phyloP scores from a whole-genome alignment of 2,113 vertebrate genomes.

The Tonatia bakeri region DNA sequence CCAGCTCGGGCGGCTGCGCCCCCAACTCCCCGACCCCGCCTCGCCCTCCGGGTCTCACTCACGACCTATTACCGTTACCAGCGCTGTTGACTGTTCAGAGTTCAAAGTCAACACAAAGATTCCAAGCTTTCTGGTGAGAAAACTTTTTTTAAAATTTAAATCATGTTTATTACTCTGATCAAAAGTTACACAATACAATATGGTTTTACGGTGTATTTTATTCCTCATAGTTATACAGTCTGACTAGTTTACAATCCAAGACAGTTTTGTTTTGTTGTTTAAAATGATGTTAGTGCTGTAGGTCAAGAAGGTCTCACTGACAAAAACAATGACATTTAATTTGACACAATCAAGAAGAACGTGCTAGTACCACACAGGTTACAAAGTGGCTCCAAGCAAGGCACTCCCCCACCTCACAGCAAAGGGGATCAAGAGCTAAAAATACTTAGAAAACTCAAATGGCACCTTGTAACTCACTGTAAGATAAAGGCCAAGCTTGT shows the following conservation, averaged over 20 bases:
- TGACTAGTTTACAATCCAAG: neutral
- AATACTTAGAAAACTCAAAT: neutral
- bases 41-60: rapidly evolving
- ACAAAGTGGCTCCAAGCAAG: neutral
- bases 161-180: conserved; percentile 7
- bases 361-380: neutral
- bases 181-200: neutral
- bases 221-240: neutral
- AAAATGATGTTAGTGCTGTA: neutral
- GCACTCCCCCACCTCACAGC: neutral
- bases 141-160: no score
- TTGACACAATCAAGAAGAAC: neutral
- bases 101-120: neutral
- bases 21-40: neutral
- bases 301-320: neutral
- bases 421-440: neutral
- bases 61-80: neutral
- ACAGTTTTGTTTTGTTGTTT: neutral
- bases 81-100: neutral
- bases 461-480: neutral
- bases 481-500: neutral
- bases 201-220: neutral
- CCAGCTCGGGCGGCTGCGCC: rapidly evolving
- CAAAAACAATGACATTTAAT: neutral
- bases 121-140: neutral